phyloP scores from a whole-genome alignment of 2,113 vertebrate genomes.

The Emydocephalus ijimae region DNA sequence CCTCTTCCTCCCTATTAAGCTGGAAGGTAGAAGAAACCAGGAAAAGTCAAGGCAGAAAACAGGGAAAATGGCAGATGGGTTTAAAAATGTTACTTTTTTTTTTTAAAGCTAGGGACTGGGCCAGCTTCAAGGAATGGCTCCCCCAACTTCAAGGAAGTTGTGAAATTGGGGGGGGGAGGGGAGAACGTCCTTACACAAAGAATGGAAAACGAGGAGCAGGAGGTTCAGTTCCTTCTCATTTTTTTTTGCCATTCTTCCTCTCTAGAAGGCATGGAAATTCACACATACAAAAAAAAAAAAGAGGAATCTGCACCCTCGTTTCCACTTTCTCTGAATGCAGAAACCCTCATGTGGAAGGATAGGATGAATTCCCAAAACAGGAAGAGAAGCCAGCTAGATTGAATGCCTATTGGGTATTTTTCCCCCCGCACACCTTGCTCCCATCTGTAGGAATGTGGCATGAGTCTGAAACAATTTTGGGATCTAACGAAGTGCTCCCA shows the following conservation, averaged over 20 bases:
- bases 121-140: not conserved
- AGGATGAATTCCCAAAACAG: not conserved
- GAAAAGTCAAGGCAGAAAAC: not conserved
- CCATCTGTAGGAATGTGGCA: not conserved
- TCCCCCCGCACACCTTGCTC: fast-evolving
- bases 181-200: not conserved
- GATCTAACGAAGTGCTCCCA: not conserved
- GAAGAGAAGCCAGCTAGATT: not conserved
- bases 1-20: not conserved
- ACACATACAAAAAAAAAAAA: not conserved
- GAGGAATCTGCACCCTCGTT: too few relatives aligned
- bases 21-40: not conserved
- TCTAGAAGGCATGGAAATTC: not conserved
- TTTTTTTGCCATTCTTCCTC: not conserved
- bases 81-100: not conserved
- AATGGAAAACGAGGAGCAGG: not conserved
- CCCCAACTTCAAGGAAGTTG: not conserved
- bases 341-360: not conserved
- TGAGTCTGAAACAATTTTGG: not conserved
- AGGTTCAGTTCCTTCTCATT: not conserved
- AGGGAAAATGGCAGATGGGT: too few relatives aligned
- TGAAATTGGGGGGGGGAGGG: too few relatives aligned
- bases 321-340: not conserved
- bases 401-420: not conserved
- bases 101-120: fast-evolving